A percentile compares a stretch with the other conserved stretches of the same genome.
phyloP scores from a whole-genome alignment of 2,113 vertebrate species.

The Catagonus wagneri region DNA sequence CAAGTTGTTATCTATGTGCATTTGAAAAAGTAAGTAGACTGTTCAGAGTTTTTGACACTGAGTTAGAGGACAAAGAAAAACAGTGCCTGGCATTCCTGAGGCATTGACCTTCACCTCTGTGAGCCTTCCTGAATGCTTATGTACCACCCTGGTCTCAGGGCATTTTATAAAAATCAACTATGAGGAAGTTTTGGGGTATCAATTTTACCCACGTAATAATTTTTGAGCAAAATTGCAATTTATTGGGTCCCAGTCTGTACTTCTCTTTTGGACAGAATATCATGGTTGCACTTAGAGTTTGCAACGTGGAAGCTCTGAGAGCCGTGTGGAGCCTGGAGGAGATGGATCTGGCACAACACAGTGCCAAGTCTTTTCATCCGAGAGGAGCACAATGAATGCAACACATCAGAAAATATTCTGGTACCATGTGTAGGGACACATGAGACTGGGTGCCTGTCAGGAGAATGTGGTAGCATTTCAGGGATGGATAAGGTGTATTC shows the following conservation, averaged over 20 bases:
- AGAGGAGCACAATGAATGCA: neutral
- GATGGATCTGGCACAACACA: neutral
- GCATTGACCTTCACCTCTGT: neutral
- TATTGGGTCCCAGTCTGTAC: neutral
- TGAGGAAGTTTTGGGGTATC: neutral
- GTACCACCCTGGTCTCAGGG: neutral
- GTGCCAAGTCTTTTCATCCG: neutral
- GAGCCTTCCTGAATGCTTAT: neutral
- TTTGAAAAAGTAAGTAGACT: conserved; percentile 89
- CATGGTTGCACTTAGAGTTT: neutral
- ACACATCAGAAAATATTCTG: neutral
- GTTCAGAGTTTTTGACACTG: neutral
- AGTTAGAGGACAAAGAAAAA: neutral
- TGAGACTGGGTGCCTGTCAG: neutral
- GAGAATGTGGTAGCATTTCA: neutral
- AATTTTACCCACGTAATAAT: neutral
- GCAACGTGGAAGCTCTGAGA: neutral
- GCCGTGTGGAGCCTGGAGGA: no score
- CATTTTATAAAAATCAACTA: neutral
- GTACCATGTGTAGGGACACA: neutral
- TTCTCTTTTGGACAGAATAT: neutral
- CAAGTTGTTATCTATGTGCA: conserved; percentile 86
- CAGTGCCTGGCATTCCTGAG: no score
- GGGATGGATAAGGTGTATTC: neutral
- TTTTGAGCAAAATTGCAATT: neutral